Evolutionary conservation across 2,888 invertebrate species (phyloP), one percentile per base, ranked within the genome.

Genomic region (Pachymerium ferrugineum): DNA sequence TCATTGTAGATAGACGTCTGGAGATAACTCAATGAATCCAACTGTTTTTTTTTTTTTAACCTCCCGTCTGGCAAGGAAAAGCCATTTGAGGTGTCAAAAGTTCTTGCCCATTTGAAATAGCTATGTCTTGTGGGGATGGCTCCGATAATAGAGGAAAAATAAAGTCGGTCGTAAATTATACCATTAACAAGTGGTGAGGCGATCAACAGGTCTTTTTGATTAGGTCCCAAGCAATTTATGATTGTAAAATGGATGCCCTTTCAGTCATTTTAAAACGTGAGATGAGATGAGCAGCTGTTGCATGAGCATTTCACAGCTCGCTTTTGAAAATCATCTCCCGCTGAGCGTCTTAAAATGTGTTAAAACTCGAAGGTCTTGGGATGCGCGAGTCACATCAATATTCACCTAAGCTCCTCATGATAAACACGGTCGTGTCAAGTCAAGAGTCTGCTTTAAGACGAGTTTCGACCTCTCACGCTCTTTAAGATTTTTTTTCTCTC

Each of bases 1-100:
- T 62, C 28, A 62, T 62, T 28, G 62, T 28, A 62, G 8, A 62
- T 54, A 19, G 54, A 54, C 1, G 54, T 4, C 22, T 54, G 54
- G 14, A 54, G 62, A 62, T 62, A 62, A 62, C 62, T 62, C 47
- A 47, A 62, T 62, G 62, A 62, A 62, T 62, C 25, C 62, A 62
- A 62, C 28, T 62, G 25, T 62, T 47, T 47, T 47, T 47, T 8
- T 47, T 19, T 47, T 62, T 1, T 62, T 3, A 14, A 0, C 28
- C 4, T 16, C 38, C 12, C 38, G 38, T 1, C 8, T 16, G 4
- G 1, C 38, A 38, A n/a, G n/a, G n/a, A n/a, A n/a, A n/a, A n/a
- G n/a, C n/a, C n/a, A n/a, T n/a, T n/a, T n/a, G n/a, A n/a, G n/a
- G n/a, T n/a, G n/a, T n/a, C n/a, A n/a, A n/a, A n/a, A n/a, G n/a